These are phyloP conservation scores for Calosoma granatense DNA, from an alignment of 1,140 invertebrate species.

Conservation along the genomic window DNA sequence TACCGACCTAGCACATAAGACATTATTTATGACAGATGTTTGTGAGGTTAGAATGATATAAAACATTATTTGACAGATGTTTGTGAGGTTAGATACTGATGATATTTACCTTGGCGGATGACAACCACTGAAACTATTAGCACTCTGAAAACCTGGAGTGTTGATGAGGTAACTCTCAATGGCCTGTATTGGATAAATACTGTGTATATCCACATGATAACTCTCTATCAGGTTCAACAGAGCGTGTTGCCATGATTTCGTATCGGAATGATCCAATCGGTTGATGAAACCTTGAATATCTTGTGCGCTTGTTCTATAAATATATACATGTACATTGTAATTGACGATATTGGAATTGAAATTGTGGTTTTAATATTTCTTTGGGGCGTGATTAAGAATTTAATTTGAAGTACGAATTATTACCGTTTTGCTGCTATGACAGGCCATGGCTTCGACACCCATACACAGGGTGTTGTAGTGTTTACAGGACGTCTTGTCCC, in stretches of 20 bases:
- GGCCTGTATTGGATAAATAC: constrained; percentile 38
- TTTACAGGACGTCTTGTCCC: constrained; percentile 53
- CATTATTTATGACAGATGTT: constrained; percentile 1
- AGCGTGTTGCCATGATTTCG: constrained; percentile 39
- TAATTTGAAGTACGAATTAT: not conserved
- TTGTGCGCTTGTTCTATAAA: constrained; percentile 42
- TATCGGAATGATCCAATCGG: constrained; percentile 29
- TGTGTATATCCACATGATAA: constrained; percentile 34
- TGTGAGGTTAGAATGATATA: no score
- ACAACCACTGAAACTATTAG: constrained; percentile 51
- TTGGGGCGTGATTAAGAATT: not conserved
- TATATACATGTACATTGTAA: constrained; percentile 13
- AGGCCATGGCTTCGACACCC: constrained; percentile 68
- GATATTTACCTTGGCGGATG: constrained; percentile 46
- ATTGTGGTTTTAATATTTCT: not conserved
- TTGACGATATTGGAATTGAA: constrained; percentile 14
- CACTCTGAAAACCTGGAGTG: constrained; percentile 49
- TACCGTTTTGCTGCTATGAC: constrained; percentile 52
- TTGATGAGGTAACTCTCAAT: constrained; percentile 47
- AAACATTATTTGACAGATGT: constrained; percentile 4
- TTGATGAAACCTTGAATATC: constrained; percentile 43
- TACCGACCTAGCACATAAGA: constrained; percentile 37
- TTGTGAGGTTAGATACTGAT: not conserved
- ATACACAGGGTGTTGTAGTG: constrained; percentile 51
- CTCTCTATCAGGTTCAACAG: constrained; percentile 44